Percentiles rank a stretch among this genome's conserved stretches.
Evolutionary conservation across 1,140 invertebrate species (phyloP).

Genomic region (Rhagoletis pomonella): DNA sequence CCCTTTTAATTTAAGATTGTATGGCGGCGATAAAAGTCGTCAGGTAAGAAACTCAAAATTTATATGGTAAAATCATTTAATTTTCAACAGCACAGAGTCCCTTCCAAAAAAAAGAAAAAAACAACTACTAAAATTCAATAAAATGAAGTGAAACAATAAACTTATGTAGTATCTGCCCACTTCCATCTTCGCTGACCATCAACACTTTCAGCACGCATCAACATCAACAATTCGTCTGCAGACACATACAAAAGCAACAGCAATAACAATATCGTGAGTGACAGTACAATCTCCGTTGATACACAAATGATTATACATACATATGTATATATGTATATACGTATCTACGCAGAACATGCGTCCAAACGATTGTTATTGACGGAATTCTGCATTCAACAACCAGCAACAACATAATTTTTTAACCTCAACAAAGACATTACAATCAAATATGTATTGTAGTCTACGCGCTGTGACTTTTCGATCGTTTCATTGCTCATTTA

Average conservation of each 20-base stretch:
- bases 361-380: background rate
- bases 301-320: background rate
- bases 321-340: background rate
- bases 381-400: conserved; percentile 6
- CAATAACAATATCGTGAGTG: background rate
- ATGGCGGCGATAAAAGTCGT: background rate
- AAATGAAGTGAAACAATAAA: conserved; percentile 28
- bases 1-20: background rate
- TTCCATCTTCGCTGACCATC: conserved; percentile 42
- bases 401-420: conserved; percentile 48
- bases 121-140: conserved; percentile 22
- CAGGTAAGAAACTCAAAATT: background rate
- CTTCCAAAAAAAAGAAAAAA: background rate
- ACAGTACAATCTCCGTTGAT: background rate
- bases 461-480: conserved; percentile 3
- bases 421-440: conserved; percentile 48
- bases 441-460: background rate
- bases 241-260: background rate
- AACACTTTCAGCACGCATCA: conserved; percentile 45
- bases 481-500: conserved; percentile 42
- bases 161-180: conserved; percentile 25
- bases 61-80: background rate
- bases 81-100: background rate
- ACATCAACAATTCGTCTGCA: conserved; percentile 1
- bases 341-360: background rate